phyloP scores from a whole-genome alignment of 2,888 invertebrate species.

The Ypsolopha scabrella region DNA sequence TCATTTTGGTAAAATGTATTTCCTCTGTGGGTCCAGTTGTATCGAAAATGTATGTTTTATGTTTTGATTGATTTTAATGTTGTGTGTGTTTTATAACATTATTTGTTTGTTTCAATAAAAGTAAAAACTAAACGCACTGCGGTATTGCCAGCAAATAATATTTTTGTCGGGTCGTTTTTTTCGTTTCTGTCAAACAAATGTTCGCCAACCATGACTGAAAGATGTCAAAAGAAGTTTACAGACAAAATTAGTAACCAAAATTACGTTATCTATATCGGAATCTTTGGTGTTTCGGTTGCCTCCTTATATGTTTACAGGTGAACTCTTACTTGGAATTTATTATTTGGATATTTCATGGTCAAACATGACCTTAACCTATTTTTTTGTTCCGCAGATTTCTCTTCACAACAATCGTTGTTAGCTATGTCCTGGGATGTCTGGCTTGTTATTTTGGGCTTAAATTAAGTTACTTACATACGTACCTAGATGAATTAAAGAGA shows the following conservation, averaged over 20 bases:
- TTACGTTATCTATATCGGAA: conserved; percentile 56
- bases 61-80: too few relatives aligned
- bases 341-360: conserved; percentile 9
- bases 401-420: conserved; percentile 47
- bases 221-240: conserved; percentile 61
- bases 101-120: too few relatives aligned
- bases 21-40: too few relatives aligned
- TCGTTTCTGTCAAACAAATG: conserved; percentile 9
- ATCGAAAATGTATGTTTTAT: too few relatives aligned
- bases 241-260: conserved; percentile 59
- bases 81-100: too few relatives aligned
- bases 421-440: conserved; percentile 64
- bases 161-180: too few relatives aligned
- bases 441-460: conserved; percentile 58
- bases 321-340: conserved; percentile 9
- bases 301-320: conserved; percentile 59
- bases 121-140: too few relatives aligned
- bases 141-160: too few relatives aligned
- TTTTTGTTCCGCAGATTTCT: conserved; percentile 51
- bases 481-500: conserved; percentile 46
- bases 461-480: conserved; percentile 40
- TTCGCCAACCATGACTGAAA: conserved; percentile 62
- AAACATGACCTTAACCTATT: conserved; percentile 21
- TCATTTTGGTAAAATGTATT: too few relatives aligned
- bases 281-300: conserved; percentile 41